A percentile compares a stretch with the other conserved stretches of the same genome.
Conservation (phyloP, 2,797 vertebrate species). For the Psittacula derbiana region DNA sequence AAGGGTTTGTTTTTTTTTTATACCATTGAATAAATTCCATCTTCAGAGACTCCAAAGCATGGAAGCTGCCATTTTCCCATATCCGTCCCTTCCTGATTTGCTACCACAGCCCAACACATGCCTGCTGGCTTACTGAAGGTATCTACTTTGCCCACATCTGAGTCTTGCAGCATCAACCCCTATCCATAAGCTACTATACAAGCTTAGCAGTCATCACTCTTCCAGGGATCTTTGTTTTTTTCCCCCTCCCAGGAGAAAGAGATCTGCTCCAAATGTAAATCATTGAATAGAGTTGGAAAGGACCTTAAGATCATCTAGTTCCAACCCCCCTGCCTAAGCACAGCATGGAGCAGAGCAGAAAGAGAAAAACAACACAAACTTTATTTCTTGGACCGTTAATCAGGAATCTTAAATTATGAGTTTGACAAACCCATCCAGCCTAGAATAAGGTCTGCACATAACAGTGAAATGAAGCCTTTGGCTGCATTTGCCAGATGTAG, state of each 20-base stretch:
- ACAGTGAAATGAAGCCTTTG: not conserved
- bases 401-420: slow-evolving; percentile 12
- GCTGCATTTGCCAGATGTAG: not conserved
- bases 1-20: not conserved
- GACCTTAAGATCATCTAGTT: not conserved
- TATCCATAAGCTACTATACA: not conserved
- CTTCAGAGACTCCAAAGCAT: not conserved
- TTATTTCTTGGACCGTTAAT: slow-evolving; percentile 26
- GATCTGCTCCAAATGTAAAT: slow-evolving; percentile 12
- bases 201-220: not conserved
- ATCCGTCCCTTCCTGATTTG: not conserved
- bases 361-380: not conserved
- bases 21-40: not conserved
- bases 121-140: not conserved
- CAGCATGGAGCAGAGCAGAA: not conserved
- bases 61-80: not conserved
- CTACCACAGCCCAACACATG: not conserved
- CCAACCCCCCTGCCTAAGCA: not conserved
- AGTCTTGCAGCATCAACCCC: not conserved
- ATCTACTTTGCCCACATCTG: not conserved
- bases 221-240: not conserved
- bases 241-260: not conserved
- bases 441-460: not conserved
- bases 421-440: slow-evolving; percentile 1
- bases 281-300: not conserved